These are phyloP conservation scores for Alligator mississippiensis DNA, from an alignment of 2,113 vertebrate genomes.

Conservation along the genomic window DNA sequence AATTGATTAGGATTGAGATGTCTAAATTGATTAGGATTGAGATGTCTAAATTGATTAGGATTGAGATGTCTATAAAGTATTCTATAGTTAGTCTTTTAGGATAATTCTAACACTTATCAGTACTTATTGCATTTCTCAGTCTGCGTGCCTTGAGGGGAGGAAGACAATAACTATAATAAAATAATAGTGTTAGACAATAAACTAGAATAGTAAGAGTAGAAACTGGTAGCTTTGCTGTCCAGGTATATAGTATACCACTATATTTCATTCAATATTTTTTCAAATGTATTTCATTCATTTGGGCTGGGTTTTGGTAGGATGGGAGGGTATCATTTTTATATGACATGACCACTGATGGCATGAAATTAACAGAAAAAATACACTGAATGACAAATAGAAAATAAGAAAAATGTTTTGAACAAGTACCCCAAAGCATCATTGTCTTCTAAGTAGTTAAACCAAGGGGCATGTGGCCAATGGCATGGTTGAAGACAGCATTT, in stretches of 20 bases:
- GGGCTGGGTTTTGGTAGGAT: no score
- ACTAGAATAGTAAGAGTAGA: not conserved
- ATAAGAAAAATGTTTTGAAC: not conserved
- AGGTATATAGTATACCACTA: not conserved
- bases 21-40: not conserved
- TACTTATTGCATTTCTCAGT: not conserved
- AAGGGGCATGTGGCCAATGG: not conserved
- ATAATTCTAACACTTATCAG: slow-evolving; percentile 5
- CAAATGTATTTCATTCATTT: not conserved
- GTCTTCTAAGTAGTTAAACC: not conserved
- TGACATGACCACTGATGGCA: not conserved
- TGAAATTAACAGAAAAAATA: not conserved
- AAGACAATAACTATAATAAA: not conserved
- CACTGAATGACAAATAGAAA: not conserved
- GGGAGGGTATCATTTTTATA: no score
- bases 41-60: not conserved
- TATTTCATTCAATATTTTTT: not conserved
- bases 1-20: not conserved
- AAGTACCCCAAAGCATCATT: not conserved
- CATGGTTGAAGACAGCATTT: not conserved
- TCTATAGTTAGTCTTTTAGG: not conserved
- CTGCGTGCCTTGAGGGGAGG: not conserved
- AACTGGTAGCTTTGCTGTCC: not conserved
- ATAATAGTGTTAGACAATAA: not conserved
- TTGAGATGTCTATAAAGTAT: not conserved